Conservation (phyloP, 1,140 invertebrate genomes). For the Cherax quadricarinatus region DNA sequence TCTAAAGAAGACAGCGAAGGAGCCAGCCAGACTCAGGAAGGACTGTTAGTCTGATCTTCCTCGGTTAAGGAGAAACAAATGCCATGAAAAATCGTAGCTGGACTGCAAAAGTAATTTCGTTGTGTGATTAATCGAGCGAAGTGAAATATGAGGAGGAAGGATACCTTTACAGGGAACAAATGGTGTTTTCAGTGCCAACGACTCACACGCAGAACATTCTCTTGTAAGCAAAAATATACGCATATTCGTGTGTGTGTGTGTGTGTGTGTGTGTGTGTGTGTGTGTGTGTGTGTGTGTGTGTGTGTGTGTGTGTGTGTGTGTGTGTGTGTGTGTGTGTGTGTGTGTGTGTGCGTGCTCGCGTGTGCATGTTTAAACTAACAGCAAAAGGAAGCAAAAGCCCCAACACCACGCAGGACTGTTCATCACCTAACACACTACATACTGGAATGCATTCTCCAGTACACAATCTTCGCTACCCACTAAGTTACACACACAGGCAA, state of each 20-base stretch:
- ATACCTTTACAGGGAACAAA: neutral
- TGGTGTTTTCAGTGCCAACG: neutral
- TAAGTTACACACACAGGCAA: too few species aligned
- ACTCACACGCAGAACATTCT: neutral
- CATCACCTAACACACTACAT: too few species aligned
- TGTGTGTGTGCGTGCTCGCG: neutral
- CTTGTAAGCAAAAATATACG: neutral
- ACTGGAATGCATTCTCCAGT: too few species aligned
- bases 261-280: neutral
- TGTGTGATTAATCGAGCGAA: neutral
- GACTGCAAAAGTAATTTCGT: slow-evolving; percentile 2
- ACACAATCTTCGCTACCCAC: too few species aligned
- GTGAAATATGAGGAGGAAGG: neutral
- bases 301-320: neutral
- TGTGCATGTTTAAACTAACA: neutral
- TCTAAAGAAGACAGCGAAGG: too few species aligned
- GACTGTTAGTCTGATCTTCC: neutral
- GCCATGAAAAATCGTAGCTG: neutral
- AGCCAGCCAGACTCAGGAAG: neutral
- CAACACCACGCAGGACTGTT: too few species aligned
- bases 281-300: neutral
- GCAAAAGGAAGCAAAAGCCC: too few species aligned
- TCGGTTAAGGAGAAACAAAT: neutral
- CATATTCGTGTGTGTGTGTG: neutral
- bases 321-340: slow-evolving; percentile 4